phyloP scores from a whole-genome alignment of 2,888 invertebrate genomes.

The Morpho deidamia region DNA sequence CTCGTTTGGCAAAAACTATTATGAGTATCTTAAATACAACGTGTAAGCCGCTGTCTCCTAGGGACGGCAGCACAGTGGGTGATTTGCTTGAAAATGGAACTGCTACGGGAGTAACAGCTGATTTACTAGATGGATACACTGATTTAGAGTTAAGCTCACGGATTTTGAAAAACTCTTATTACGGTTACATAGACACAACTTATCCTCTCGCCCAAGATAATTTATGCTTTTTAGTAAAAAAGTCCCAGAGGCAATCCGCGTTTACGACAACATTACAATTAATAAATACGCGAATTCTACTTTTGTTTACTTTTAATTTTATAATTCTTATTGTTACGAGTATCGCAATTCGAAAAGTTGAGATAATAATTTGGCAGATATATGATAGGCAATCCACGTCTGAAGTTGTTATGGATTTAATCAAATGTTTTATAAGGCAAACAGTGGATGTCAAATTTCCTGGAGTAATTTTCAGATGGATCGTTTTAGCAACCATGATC shows the following conservation, averaged over 20 bases:
- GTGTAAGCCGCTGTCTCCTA: constrained; percentile 49
- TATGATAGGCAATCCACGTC: constrained; percentile 37
- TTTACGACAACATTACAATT: constrained; percentile 60
- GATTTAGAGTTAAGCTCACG: constrained; percentile 76
- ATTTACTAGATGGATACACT: constrained; percentile 66
- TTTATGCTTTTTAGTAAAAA: constrained; percentile 75
- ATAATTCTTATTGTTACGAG: constrained; percentile 41
- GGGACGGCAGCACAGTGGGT: constrained; percentile 63
- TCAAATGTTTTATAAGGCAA: constrained; percentile 65
- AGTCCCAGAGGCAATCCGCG: constrained; percentile 63
- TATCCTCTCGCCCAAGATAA: constrained; percentile 73
- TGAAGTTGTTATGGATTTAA: constrained; percentile 45
- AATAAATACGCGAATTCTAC: constrained; percentile 48
- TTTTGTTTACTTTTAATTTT: constrained; percentile 44
- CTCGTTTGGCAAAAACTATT: constrained; percentile 48
- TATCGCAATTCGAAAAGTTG: constrained; percentile 43
- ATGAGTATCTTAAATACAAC: constrained; percentile 56
- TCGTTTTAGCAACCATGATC: constrained; percentile 48
- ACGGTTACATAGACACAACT: constrained; percentile 71
- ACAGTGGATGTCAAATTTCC: constrained; percentile 55
- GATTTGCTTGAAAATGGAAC: constrained; percentile 61
- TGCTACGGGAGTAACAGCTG: constrained; percentile 64
- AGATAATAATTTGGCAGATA: constrained; percentile 42
- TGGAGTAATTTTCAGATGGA: constrained; percentile 52
- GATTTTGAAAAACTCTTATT: constrained; percentile 69